Conservation (phyloP, 2,113 vertebrate species). For the Mustelus asterias region DNA sequence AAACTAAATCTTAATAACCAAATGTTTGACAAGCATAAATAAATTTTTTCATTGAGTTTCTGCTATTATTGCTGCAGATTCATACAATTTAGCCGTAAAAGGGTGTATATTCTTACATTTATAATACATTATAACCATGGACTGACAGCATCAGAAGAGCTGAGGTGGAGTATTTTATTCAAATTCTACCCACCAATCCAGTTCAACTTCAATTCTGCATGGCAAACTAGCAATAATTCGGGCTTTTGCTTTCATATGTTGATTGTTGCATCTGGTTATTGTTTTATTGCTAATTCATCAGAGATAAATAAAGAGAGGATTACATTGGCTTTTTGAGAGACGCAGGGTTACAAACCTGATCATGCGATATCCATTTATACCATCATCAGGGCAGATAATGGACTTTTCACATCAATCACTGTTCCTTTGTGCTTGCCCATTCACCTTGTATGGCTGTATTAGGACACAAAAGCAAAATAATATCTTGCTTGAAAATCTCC, state of each 20-base stretch:
- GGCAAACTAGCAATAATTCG: not conserved
- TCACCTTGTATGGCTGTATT: too few species aligned
- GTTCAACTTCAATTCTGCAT: not conserved
- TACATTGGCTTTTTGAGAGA: not conserved
- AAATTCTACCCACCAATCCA: not conserved
- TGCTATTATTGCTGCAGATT: not conserved
- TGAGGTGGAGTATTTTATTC: not conserved
- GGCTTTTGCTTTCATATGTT: not conserved
- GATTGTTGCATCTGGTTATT: not conserved
- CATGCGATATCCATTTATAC: not conserved
- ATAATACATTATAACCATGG: not conserved
- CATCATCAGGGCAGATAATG: slow-evolving; percentile 20
- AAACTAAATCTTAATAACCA: not conserved
- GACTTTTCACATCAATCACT: slow-evolving; percentile 19
- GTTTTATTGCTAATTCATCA: slow-evolving; percentile 19
- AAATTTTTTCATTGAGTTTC: too few species aligned
- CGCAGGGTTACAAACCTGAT: not conserved
- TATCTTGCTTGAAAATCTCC: not conserved
- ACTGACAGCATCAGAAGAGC: too few species aligned
- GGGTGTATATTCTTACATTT: not conserved
- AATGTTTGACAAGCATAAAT: not conserved
- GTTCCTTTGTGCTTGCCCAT: not conserved
- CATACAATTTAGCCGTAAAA: not conserved
- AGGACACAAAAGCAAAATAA: not conserved
- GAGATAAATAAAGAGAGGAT: slow-evolving; percentile 1